Evolutionary conservation across 2,797 vertebrate species (phyloP), one percentile per base, ranked within the genome.

Genomic region (Pipistrellus nathusii): DNA sequence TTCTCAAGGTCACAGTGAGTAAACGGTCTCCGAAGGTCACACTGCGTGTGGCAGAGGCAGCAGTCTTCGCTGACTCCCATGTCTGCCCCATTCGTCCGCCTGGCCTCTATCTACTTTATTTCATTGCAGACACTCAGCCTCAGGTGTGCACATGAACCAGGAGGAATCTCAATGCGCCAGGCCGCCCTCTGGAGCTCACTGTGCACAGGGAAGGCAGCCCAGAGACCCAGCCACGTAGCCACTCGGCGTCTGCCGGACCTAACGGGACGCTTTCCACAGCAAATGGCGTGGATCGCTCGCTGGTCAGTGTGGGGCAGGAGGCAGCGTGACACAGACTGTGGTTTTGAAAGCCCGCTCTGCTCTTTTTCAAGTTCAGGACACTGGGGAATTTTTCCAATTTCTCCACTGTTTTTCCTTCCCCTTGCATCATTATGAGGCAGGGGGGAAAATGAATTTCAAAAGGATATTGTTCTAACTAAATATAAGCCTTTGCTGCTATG

Each of bases 401-500:
- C 44, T 48, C 46, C 53, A 64, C 35, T 69, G 69, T 86, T 64
- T 59, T 25, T 38, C 38, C 41, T 87, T 86, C 18, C 25, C 78
- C 55, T 55, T 20, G 25, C 6, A 76, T 51, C 20, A 57, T 48
- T 5, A 2, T 41, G 23, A 35, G 83, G 48, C 62, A 90, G 27
- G 25, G 59, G 59, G 11, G 5, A 46, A 46, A 78, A 21, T 20
- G 44, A 73, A 85, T 95, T 90, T 93, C 85, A 72, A 93, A 92
- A 76, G 41, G 72, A 32, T 78, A 77, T 94, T 92, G 81, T 91
- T 81, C 35, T 30, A 89, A 82, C 21, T 91, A 87, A 93, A 85
- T 48, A 62, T 38, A 93, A 90, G 27, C 41, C 30, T 78, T n/a
- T 38, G 17, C 32, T 41, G 44, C 69, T 69, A 62, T 15, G 41